Base-by-base conservation (phyloP, 2,113 vertebrate species). In the Xiphorhynchus elegans region DNA sequence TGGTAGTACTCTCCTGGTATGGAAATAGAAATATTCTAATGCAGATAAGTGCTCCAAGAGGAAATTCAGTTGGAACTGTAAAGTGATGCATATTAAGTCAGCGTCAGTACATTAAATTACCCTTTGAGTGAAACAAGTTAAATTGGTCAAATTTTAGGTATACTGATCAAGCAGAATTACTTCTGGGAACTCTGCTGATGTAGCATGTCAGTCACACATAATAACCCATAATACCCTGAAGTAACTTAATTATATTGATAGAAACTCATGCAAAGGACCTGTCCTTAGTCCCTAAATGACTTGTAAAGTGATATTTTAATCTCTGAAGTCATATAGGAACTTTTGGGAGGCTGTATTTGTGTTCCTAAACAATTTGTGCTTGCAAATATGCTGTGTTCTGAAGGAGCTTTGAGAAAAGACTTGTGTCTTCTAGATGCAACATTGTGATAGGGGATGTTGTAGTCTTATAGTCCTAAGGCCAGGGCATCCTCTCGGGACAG, bases 61-160 rank as follows among this genome's bases (percentile, higher is more conserved):
- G 90, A 95, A 90, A 92, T 84, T 90, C 69, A 67, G 68, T 35
- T 76, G 53, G 70, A 91, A 62, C 40, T 69, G 25, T 55, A 88
- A 92, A 92, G 67, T 62, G 35, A 90, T 90, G 76, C 72, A 31
- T 95, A 92, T 81, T 90, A 96, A 95, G 63, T 89, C 80, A 92
- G 73, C 29, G 89, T 26, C 72, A 84, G 68, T 86, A 47, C 68
- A 86, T 88, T 94, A 92, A 93, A 74, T 63, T 76, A 44, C 17
- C 47, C 31, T 84, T 52, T 70, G 44, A 90, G 55, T 55, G 59
- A 75, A 95, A 70, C 47, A 89, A 89, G 68, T 44, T 78, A 86
- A 95, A 86, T 10, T 77, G 56, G 60, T 81, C 69, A 80, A 84
- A 92, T 77, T 94, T 68, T 52, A 86, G 50, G 55, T 90, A 60